phyloP scores from a whole-genome alignment of 2,797 vertebrate species.

The Gymnopithys bicolor region DNA sequence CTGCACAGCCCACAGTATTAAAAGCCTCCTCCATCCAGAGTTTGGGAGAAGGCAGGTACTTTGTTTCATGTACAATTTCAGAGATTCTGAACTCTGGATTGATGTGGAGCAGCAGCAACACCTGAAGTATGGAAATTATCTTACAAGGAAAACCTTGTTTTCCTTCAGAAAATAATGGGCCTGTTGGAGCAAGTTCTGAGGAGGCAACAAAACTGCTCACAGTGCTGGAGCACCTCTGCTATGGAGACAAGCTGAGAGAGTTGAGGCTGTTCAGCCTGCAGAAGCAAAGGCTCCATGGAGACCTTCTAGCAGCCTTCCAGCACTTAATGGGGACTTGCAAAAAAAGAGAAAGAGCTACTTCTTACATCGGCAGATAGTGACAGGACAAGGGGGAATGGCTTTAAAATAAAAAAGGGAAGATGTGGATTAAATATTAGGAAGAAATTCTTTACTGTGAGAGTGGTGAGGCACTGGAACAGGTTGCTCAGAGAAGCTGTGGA shows the following conservation, averaged over 20 bases:
- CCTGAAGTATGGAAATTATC: not conserved
- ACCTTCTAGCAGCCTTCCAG: not conserved
- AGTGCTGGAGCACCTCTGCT: not conserved
- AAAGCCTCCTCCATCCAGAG: not conserved
- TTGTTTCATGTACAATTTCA: accelerated
- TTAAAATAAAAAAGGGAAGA: not conserved
- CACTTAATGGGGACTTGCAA: not conserved
- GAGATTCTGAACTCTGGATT: not conserved
- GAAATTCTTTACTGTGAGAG: not conserved
- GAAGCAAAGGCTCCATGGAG: not conserved
- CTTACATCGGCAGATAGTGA: not conserved
- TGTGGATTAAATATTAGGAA: not conserved
- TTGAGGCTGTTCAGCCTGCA: not conserved
- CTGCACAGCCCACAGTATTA: not conserved
- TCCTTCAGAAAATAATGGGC: not conserved
- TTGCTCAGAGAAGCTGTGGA: not conserved
- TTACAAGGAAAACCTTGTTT: not conserved
- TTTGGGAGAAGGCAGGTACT: not conserved
- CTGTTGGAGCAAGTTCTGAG: not conserved
- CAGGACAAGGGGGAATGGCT: not conserved
- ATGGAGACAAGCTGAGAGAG: not conserved
- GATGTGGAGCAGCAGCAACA: not conserved
- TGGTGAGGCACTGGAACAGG: not conserved
- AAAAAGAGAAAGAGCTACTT: not conserved
- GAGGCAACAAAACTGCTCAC: not conserved